These are phyloP conservation scores for Sphaerodactylus townsendi DNA, from an alignment of 2,113 vertebrate species.

Conservation along the genomic window DNA sequence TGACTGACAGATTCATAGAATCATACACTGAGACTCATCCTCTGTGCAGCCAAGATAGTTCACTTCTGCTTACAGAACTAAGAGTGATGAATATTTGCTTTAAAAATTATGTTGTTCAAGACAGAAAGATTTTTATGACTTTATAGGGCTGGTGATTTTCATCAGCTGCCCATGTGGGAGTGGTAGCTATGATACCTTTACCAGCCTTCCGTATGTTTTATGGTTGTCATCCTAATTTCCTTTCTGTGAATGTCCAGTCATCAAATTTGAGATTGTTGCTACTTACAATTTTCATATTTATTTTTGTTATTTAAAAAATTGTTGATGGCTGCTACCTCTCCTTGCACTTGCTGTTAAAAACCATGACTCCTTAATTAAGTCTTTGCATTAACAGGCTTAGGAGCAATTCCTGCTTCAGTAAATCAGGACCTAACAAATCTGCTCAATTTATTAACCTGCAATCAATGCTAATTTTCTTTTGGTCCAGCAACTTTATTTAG, in stretches of 20 bases:
- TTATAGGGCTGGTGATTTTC: neutral
- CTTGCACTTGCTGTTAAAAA: constrained; percentile 52
- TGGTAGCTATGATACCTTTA: neutral
- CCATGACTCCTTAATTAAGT: constrained; percentile 66
- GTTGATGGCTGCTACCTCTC: constrained; percentile 46
- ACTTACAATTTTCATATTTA: constrained; percentile 53
- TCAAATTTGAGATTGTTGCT: constrained; percentile 35
- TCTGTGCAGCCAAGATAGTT: neutral
- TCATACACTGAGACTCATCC: neutral
- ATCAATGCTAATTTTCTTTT: constrained; percentile 71
- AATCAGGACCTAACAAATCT: constrained; percentile 63
- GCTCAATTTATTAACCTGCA: constrained; percentile 62
- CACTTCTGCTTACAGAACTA: neutral
- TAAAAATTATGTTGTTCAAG: neutral
- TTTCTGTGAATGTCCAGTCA: constrained; percentile 15
- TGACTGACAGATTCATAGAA: neutral
- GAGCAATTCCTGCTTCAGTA: constrained; percentile 60
- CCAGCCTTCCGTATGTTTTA: constrained; percentile 5
- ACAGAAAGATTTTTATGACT: constrained; percentile 1
- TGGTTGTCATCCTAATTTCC: neutral
- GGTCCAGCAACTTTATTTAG: constrained; percentile 66
- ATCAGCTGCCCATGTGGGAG: neutral
- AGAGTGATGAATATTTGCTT: neutral
- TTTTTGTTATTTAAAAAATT: constrained; percentile 60
- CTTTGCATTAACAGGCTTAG: constrained; percentile 62